These are phyloP conservation scores for Adelosebastes latens DNA, from an alignment of 2,797 vertebrate genomes.

Conservation along the genomic window DNA sequence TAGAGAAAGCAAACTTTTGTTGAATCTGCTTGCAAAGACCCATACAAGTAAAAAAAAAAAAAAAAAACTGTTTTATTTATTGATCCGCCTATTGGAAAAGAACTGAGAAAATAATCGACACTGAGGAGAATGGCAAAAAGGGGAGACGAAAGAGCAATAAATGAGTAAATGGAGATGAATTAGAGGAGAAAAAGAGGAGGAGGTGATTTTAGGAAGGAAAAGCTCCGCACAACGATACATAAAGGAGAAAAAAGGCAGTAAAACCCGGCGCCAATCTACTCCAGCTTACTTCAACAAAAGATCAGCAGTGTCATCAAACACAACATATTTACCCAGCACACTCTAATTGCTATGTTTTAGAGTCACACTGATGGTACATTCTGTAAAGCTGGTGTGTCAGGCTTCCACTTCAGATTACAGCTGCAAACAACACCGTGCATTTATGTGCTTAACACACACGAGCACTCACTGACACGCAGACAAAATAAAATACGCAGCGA, in stretches of 20 bases:
- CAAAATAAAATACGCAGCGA: background rate
- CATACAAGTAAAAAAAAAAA: background rate
- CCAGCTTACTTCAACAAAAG: background rate
- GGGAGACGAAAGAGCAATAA: background rate
- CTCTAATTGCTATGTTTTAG: conserved; percentile 5
- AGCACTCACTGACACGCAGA: background rate
- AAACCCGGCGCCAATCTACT: background rate
- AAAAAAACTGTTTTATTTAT: background rate
- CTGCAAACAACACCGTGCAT: background rate
- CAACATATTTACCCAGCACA: conserved; percentile 2
- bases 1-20: background rate
- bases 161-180: background rate
- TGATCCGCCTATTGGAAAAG: background rate
- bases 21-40: background rate
- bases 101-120: background rate
- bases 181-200: background rate
- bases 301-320: background rate
- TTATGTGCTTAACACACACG: background rate
- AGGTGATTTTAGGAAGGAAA: background rate
- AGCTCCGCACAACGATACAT: background rate
- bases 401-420: conserved; percentile 14
- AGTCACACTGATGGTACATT: background rate
- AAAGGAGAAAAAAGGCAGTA: background rate
- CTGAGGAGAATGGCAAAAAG: background rate
- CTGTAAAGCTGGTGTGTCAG: background rate